Evolutionary conservation across 2,797 vertebrate genomes (phyloP).

Genomic region (Manis pentadactyla): DNA sequence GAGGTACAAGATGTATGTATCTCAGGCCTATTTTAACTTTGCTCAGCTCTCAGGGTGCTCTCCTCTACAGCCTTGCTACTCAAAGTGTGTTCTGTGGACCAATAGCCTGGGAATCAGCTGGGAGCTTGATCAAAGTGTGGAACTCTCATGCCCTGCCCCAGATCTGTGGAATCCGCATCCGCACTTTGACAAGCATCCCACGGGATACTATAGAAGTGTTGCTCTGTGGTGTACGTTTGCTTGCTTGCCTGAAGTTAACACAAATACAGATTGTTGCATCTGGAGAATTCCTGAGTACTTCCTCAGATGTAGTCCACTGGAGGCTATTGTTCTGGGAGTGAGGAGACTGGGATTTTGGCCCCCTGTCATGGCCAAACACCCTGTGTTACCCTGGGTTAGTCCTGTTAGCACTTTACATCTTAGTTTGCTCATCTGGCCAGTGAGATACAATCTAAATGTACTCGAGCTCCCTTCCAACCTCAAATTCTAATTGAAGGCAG

Average conservation of each 20-base stretch:
- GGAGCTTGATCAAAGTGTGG: slow-evolving; percentile 2
- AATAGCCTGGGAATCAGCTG: not conserved
- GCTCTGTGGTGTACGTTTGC: not conserved
- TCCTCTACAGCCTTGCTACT: not conserved
- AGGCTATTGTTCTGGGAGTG: not conserved
- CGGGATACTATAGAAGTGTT: not conserved
- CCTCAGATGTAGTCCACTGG: not conserved
- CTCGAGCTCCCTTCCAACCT: slow-evolving; percentile 4
- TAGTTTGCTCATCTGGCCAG: not conserved
- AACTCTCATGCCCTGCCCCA: not conserved
- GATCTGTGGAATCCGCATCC: not conserved
- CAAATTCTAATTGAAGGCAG: slow-evolving; percentile 29
- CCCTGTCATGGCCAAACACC: not conserved
- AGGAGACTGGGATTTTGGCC: slow-evolving; percentile 20
- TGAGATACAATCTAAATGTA: slow-evolving; percentile 5
- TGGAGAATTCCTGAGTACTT: slow-evolving; percentile 41
- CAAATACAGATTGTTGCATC: slow-evolving; percentile 18
- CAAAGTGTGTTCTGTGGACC: not conserved
- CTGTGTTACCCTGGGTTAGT: not conserved
- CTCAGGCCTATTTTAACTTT: not conserved
- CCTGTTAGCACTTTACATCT: not conserved
- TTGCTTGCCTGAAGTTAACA: slow-evolving; percentile 39
- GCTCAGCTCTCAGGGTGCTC: slow-evolving; percentile 37
- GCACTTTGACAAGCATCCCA: not conserved
- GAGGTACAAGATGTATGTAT: not conserved